Evolutionary conservation across 2,113 vertebrate genomes (phyloP), one percentile per base, ranked within the genome.

Genomic region (Nettapus auritus): DNA sequence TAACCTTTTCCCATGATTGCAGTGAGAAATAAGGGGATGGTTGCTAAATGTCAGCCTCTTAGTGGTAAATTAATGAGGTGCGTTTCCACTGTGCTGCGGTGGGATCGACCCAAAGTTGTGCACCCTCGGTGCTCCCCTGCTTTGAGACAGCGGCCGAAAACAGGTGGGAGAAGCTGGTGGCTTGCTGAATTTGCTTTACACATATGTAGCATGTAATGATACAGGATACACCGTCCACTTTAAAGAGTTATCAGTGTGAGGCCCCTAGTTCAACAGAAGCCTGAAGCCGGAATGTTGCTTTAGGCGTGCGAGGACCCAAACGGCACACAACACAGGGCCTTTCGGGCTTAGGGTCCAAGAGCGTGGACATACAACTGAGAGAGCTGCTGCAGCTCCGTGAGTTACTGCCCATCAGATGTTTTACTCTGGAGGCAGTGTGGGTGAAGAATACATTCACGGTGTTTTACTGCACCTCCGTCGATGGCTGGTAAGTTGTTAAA

Each of bases 311-410:
- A 86, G 52, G 40, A n/a, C 66, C 13, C 66, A 52, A 60, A 44
- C 19, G 26, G n/a, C 88, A 38, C 56, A 57, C 14, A 4, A 33
- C 34, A 7, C 4, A 50, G 23, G 12, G 13, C 21, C 21, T 17
- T 60, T 26, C 60, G 70, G 63, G 8, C 19, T n/a, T 64, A 78
- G 53, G 55, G 34, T 55, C n/a, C 67, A 19, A 20, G 20, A 20
- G 17, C 10, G 13, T 36, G 38, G 56, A 46, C 3, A 1, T 8
- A 15, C 0, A 0, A 19, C 0, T 8, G 25, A 68, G 29, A 26
- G 46, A 67, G n/a, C 20, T 62, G 28, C 70, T 86, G 68, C 64
- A 66, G 22, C 69, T 83, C 55, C 50, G 4, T 0, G 0, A 76
- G 19, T 52, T 87, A 4, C 66, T 64, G 67, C 74, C 70, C 52